Percentiles rank a stretch among this genome's conserved stretches.
Evolutionary conservation across 1,140 invertebrate genomes (phyloP).

Genomic region (Orchesella cincta): DNA sequence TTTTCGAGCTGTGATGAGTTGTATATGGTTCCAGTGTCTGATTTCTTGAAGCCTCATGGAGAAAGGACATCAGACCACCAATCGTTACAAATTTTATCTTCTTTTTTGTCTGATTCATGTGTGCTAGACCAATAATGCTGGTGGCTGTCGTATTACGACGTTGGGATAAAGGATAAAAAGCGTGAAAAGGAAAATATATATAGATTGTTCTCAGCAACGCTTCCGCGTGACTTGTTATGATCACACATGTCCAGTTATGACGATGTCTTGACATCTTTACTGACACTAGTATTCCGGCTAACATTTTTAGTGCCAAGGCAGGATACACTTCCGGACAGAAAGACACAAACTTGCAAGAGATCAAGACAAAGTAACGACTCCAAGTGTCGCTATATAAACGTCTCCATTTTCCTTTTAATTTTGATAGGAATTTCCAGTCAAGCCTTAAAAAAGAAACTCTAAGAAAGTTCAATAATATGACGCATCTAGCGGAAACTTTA

Average conservation of each 20-base stretch:
- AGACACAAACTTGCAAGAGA: neutral
- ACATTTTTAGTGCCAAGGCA: neutral
- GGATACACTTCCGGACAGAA: neutral
- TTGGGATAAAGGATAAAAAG: neutral
- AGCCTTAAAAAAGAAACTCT: neutral
- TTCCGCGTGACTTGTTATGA: slow-evolving; percentile 3
- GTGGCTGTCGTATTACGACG: too few species aligned
- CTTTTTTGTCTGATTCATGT: neutral
- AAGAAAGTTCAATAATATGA: neutral
- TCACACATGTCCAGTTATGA: slow-evolving; percentile 11
- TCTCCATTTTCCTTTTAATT: neutral
- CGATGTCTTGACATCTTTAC: slow-evolving; percentile 1
- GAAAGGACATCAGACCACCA: too few species aligned
- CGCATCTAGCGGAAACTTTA: neutral
- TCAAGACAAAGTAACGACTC: neutral
- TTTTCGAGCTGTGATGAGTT: too few species aligned
- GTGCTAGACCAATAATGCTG: neutral
- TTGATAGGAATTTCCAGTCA: neutral
- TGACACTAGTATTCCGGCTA: neutral
- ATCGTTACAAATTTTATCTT: too few species aligned
- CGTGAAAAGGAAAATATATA: neutral
- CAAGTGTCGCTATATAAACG: neutral
- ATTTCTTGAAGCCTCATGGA: too few species aligned
- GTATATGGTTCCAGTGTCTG: too few species aligned
- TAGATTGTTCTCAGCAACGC: neutral